Base-by-base conservation (phyloP, 1,140 invertebrate genomes). In the Lepidurus arcticus region DNA sequence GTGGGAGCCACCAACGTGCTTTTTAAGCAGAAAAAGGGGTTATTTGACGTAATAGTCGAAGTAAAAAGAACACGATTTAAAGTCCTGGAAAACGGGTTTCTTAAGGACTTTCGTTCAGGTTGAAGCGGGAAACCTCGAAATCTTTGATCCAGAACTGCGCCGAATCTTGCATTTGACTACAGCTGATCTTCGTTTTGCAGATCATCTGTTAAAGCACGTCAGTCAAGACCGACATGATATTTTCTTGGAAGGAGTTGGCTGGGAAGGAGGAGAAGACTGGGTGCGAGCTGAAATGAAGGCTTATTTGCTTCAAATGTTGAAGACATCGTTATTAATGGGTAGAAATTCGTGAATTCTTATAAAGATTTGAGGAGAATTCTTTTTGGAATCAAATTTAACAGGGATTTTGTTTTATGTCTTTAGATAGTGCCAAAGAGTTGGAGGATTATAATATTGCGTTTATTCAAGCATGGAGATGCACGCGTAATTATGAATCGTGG, bases 1-100 rank as follows among this genome's bases (percentile, higher is more conserved):
- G 93, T 98, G 80, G 98, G 98, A 75, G 97, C 97, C 9, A 98
- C 97, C 47, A 99, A 99, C 89, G 91, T 98, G 21, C 87, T 99
- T 8, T 99, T 99, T 83, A 96, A 96, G 85, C 96, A 98, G 83
- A 97, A 97, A 83, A 90, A 92, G 79, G 93, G 97, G 83, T 85
- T 98, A 7, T 93, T 95, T 82, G 97, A 99, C 87, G 92, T 96
- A 44, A 86, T 98, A 76, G 89, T 99, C 11, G 96, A 97, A 86
- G 91, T 97, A 83, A 85, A 83, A 42, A 26, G 45, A 16, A 0
- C 3, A 77, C 1, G 24, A 7, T 42, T 78, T 11, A 1, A 42
- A 10, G 0, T 43, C 21, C 21, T 73, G 21, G 21, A 73, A 76
- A 44, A n/a, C 11, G 6, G 13, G 34, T 80, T 34, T 24, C 76